A percentile compares a stretch with the other conserved stretches of the same genome.
phyloP scores from a whole-genome alignment of 2,113 vertebrate species.

The Struthio camelus region DNA sequence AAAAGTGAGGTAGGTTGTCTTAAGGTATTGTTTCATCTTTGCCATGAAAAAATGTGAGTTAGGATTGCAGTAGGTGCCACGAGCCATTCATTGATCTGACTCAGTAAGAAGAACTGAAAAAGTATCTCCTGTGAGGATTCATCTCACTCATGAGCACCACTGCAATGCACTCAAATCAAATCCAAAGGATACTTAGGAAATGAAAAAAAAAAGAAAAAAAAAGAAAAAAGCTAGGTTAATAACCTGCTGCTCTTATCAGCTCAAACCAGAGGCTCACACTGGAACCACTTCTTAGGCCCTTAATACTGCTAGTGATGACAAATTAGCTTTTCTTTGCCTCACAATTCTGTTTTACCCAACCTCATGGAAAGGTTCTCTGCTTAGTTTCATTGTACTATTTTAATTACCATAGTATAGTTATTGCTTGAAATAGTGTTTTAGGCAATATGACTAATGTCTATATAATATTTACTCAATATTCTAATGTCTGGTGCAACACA shows the following conservation, averaged over 20 bases:
- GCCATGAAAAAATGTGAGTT: not conserved
- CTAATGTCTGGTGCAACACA: not conserved
- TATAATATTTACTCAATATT: not conserved
- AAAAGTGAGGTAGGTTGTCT: not conserved
- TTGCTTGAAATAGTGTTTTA: not conserved
- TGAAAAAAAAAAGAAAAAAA: not conserved
- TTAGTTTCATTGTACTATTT: not conserved
- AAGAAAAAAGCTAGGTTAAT: not conserved
- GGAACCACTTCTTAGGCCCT: not conserved
- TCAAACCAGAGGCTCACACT: not conserved
- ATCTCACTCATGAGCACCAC: not conserved
- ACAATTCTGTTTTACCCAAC: not conserved
- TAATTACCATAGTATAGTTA: not conserved
- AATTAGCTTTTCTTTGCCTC: not conserved
- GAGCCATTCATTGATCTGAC: not conserved
- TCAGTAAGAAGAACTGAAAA: not conserved
- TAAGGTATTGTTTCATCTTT: not conserved
- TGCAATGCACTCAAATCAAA: not conserved
- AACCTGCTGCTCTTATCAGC: not conserved
- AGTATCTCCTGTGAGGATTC: not conserved
- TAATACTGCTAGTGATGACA: not conserved
- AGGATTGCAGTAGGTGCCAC: not conserved
- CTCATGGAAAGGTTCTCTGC: not conserved
- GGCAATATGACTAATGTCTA: not conserved
- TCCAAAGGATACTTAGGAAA: not conserved